Conservation (phyloP, 2,888 invertebrate species). For the Pseudoips prasinana region DNA sequence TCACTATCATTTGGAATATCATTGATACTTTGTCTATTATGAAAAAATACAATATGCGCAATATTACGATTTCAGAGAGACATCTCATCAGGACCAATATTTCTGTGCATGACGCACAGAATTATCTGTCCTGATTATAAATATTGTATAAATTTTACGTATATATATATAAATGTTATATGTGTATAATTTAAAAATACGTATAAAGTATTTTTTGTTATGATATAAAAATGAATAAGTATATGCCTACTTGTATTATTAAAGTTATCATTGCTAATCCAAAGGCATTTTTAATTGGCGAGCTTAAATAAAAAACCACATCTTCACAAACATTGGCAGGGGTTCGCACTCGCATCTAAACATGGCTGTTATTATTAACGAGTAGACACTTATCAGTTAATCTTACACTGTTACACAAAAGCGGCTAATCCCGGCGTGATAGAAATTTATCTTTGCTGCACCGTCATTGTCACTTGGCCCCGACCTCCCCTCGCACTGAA, state of each 20-base stretch:
- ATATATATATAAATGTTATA: too few species aligned
- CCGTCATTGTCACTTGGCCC: constrained; percentile 61
- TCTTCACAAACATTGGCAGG: constrained; percentile 48
- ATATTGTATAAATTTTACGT: too few species aligned
- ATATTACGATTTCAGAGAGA: background rate
- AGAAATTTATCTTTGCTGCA: constrained; percentile 73
- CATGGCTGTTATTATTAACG: constrained; percentile 75
- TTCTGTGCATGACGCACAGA: too few species aligned
- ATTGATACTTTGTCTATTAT: constrained; percentile 10
- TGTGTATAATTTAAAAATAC: too few species aligned
- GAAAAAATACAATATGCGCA: background rate
- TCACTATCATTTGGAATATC: constrained; percentile 18
- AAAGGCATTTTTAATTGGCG: constrained; percentile 21
- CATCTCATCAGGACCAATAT: too few species aligned
- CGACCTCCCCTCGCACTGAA: constrained; percentile 41
- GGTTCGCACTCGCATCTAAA: constrained; percentile 47
- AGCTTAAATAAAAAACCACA: constrained; percentile 35
- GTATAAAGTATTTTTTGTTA: too few species aligned
- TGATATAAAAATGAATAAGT: too few species aligned
- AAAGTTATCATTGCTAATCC: too few species aligned
- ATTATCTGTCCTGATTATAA: too few species aligned
- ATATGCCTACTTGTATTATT: too few species aligned
- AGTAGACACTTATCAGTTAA: constrained; percentile 79
- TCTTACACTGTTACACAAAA: constrained; percentile 75
- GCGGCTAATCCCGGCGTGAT: constrained; percentile 74